Percentiles rank a stretch among this genome's conserved stretches.
Evolutionary conservation across 2,888 invertebrate genomes (phyloP).

Genomic region (Tetramorium bicarinatum): DNA sequence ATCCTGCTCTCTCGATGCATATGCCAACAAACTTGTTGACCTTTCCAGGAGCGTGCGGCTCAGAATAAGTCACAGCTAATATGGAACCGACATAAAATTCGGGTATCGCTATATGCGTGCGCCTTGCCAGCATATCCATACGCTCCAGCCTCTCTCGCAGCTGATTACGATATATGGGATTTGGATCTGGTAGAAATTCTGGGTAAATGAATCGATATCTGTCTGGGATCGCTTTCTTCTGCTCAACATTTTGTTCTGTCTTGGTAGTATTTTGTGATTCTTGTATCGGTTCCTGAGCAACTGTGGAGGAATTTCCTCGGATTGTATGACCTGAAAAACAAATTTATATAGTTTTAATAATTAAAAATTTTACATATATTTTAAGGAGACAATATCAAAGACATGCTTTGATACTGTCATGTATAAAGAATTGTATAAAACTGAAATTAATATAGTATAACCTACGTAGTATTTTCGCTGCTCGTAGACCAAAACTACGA

Average conservation of each 20-base stretch:
- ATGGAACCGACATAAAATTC: slow-evolving; percentile 99
- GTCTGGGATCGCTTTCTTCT: background rate
- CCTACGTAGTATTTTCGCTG: slow-evolving; percentile 58
- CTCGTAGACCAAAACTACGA: slow-evolving; percentile 26
- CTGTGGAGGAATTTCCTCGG: slow-evolving; percentile 33
- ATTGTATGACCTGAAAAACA: slow-evolving; percentile 52
- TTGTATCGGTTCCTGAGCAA: background rate
- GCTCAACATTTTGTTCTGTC: background rate
- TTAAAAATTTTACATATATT: background rate
- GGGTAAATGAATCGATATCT: slow-evolving; percentile 89
- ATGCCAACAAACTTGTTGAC: slow-evolving; percentile 96
- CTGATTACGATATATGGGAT: slow-evolving; percentile 91
- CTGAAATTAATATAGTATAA: background rate
- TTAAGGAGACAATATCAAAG: background rate
- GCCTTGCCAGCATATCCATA: slow-evolving; percentile 95
- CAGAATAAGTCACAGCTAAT: slow-evolving; percentile 95
- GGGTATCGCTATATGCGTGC: slow-evolving; percentile 94
- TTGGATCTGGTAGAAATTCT: slow-evolving; percentile 95
- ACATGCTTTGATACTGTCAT: background rate
- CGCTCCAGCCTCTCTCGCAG: slow-evolving; percentile 96
- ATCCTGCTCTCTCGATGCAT: slow-evolving; percentile 94
- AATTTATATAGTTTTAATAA: background rate
- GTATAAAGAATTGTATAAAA: background rate
- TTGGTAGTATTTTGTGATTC: slow-evolving; percentile 22
- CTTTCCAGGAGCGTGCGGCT: slow-evolving; percentile 94